Percentiles rank a stretch among this genome's conserved stretches.
Conservation (phyloP, 2,797 vertebrate species). For the Vultur gryphus region DNA sequence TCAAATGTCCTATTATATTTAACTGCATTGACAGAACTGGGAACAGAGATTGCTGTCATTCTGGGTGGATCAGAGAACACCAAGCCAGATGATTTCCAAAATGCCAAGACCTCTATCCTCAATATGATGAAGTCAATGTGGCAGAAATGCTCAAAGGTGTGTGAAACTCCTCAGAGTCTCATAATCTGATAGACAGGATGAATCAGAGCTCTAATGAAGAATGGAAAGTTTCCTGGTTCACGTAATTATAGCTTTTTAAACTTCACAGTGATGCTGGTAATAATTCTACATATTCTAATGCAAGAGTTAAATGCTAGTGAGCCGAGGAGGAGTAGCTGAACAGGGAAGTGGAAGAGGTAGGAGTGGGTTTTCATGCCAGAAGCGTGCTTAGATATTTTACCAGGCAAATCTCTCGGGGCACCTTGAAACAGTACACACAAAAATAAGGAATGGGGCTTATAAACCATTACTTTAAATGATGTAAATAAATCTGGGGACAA, state of each 20-base stretch:
- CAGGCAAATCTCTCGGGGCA: background rate
- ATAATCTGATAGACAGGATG: background rate
- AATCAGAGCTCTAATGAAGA: background rate
- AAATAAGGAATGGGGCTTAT: background rate
- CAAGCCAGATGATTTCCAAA: conserved; percentile 56
- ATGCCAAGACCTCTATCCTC: conserved; percentile 74
- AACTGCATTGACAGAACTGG: conserved; percentile 41
- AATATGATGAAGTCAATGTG: conserved; percentile 73
- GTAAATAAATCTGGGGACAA: background rate
- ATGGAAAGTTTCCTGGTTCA: background rate
- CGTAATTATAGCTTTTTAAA: background rate
- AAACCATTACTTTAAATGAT: background rate
- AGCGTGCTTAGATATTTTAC: background rate
- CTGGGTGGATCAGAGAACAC: conserved; percentile 81
- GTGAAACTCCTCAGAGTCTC: background rate
- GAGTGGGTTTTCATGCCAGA: background rate
- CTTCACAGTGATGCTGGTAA: background rate
- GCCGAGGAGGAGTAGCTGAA: background rate
- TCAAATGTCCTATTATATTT: background rate
- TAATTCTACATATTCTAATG: background rate
- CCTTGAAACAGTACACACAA: background rate
- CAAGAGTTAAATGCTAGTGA: background rate
- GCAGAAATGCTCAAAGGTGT: conserved; percentile 47
- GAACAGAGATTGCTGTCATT: conserved; percentile 80
- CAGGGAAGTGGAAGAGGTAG: background rate